Percentiles rank a stretch among this genome's conserved stretches.
Conservation (phyloP, 2,113 vertebrate genomes). For the Cygnus atratus region DNA sequence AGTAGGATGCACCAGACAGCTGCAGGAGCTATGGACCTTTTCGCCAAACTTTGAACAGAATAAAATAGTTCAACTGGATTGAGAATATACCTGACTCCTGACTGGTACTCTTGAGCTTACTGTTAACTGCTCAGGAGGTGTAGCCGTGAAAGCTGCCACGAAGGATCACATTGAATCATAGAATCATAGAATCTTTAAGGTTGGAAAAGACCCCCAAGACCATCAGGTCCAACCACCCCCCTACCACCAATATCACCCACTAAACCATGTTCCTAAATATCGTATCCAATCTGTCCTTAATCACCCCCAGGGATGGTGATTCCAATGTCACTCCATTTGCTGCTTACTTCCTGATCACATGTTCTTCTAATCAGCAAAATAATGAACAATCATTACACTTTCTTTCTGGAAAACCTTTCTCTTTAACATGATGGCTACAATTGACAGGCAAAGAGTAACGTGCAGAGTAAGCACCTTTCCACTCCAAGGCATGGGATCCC, state of each 20-base stretch:
- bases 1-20: background rate
- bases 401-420: background rate
- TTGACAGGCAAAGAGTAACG: background rate
- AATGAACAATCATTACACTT: background rate
- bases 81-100: background rate
- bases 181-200: too few relatives aligned
- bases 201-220: too few relatives aligned
- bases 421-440: background rate
- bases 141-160: background rate
- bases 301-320: too few relatives aligned
- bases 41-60: background rate
- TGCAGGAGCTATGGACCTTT: background rate
- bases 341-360: too few relatives aligned
- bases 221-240: too few relatives aligned
- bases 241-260: too few relatives aligned
- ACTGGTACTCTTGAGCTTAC: slow-evolving; percentile 19
- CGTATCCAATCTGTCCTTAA: too few relatives aligned
- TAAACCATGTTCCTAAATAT: too few relatives aligned
- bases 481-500: background rate
- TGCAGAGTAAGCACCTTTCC: background rate
- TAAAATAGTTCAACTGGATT: background rate
- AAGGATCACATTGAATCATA: background rate
- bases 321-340: too few relatives aligned
- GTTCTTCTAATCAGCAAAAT: too few relatives aligned
- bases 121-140: background rate